These are phyloP conservation scores for Cyphomyrmex costatus DNA, from an alignment of 1,140 invertebrate species.

Conservation along the genomic window DNA sequence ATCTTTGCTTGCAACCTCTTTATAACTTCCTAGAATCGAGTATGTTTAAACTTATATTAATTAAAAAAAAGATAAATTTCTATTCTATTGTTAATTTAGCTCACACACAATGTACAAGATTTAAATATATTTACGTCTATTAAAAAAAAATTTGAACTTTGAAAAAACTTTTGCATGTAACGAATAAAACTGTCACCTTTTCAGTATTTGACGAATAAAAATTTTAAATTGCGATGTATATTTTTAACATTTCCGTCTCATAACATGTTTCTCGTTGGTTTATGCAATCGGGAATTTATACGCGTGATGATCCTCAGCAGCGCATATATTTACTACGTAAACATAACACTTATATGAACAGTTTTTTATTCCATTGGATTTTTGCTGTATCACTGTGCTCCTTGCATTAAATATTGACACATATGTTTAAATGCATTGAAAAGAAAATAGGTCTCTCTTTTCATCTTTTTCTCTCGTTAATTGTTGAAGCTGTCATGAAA, in stretches of 20 bases:
- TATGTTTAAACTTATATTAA: neutral
- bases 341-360: conserved; percentile 8
- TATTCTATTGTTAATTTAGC: neutral
- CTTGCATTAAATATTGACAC: neutral
- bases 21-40: neutral
- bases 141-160: neutral
- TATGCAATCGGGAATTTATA: conserved; percentile 30
- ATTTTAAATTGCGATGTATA: conserved; percentile 37
- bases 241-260: conserved; percentile 30
- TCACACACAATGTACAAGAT: neutral
- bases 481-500: neutral
- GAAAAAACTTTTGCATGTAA: neutral
- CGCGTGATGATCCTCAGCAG: conserved; percentile 6
- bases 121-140: neutral
- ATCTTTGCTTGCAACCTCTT: conserved; percentile 10
- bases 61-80: neutral
- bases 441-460: neutral
- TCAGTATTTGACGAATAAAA: neutral
- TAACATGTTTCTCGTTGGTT: conserved; percentile 32
- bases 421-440: conserved; percentile 1
- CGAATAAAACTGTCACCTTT: conserved; percentile 21
- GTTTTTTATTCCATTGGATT: neutral
- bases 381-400: neutral
- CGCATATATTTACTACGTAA: conserved; percentile 18
- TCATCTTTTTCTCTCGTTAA: neutral